Conservation (phyloP, 2,797 vertebrate genomes). For the Cuculus canorus region DNA sequence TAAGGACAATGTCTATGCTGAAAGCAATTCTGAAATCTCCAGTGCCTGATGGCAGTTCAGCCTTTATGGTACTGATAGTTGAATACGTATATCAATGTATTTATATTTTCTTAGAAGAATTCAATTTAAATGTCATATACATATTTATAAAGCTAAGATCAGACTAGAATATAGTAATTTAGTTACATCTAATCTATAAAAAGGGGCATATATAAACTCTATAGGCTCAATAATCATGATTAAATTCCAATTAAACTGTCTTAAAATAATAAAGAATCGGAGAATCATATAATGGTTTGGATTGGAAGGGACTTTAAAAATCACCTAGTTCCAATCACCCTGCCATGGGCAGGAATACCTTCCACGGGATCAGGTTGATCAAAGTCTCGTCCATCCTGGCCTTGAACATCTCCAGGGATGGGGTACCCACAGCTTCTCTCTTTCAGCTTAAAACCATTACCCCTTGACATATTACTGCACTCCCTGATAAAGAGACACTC, state of each 20-base stretch:
- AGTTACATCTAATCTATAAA: background rate
- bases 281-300: too few relatives aligned
- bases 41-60: background rate
- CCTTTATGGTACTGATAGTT: background rate
- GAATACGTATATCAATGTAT: background rate
- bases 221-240: background rate
- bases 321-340: too few relatives aligned
- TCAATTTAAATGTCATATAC: background rate
- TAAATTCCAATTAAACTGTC: background rate
- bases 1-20: background rate
- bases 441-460: too few relatives aligned
- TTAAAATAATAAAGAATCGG: too few relatives aligned
- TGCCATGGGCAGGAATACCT: too few relatives aligned
- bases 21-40: background rate
- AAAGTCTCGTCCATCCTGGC: too few relatives aligned
- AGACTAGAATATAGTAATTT: background rate
- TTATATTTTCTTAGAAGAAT: background rate
- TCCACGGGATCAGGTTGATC: too few relatives aligned
- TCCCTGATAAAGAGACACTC: too few relatives aligned
- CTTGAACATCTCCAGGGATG: too few relatives aligned
- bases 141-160: background rate
- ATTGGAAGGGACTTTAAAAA: too few relatives aligned
- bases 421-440: too few relatives aligned
- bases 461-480: too few relatives aligned
- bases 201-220: background rate